phyloP scores from a whole-genome alignment of 2,797 vertebrate genomes.

The Centroberyx gerrardi region DNA sequence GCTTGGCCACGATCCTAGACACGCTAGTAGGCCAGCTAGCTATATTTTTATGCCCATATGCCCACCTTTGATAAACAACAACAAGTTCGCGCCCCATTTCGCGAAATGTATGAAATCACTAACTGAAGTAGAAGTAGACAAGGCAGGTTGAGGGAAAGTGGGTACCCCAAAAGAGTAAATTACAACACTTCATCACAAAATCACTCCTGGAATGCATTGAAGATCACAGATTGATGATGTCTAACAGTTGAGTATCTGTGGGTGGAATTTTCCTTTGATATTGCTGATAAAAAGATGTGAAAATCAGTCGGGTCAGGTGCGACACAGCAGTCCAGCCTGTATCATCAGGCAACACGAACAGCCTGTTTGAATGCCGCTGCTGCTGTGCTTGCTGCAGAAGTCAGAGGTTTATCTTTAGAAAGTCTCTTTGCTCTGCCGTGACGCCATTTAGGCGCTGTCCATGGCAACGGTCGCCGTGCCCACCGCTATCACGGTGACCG shows the following conservation, averaged over 20 bases:
- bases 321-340: too few relatives aligned
- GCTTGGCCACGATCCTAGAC: too few relatives aligned
- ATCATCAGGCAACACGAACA: too few relatives aligned
- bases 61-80: too few relatives aligned
- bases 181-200: too few relatives aligned
- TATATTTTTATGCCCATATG: too few relatives aligned
- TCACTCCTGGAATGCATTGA: background rate
- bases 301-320: too few relatives aligned
- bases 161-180: too few relatives aligned
- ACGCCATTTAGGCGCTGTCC: conserved; percentile 62
- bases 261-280: too few relatives aligned
- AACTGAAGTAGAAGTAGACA: background rate
- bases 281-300: background rate
- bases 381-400: conserved; percentile 4
- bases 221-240: background rate
- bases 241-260: too few relatives aligned
- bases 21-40: too few relatives aligned
- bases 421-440: conserved; percentile 47
- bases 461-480: conserved; percentile 72
- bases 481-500: conserved; percentile 43
- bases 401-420: conserved; percentile 68
- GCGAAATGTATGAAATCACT: background rate
- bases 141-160: background rate
- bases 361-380: background rate
- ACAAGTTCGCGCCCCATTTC: background rate